Evolutionary conservation across 2,888 invertebrate species (phyloP), one percentile per base, ranked within the genome.

Genomic region (Catonia carolina): DNA sequence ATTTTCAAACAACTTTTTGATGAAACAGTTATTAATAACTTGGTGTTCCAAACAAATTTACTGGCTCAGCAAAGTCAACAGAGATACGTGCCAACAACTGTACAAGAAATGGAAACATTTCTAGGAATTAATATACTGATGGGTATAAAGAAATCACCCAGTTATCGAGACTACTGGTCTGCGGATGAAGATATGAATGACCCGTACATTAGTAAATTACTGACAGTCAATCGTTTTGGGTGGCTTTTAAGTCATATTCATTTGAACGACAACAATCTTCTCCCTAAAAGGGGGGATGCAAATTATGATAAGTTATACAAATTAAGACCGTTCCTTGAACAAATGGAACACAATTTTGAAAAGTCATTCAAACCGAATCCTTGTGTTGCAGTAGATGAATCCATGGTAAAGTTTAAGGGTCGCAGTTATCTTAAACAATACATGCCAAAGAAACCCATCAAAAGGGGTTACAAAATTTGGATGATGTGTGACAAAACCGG

Each of bases 351-450:
- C 36, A 53, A 57, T 10, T 48, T 57, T 20, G 20, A 12, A 36
- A 27, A 36, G 2, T 36, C 20, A 15, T 53, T 57, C 23, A 51
- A 42, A 12, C 48, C 56, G 8, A 15, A 33, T 36, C 39, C 31
- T 15, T 36, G 41, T 17, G 14, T 53, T 18, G 56, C 37, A 22
- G 51, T 56, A 18, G 56, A 58, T 18, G 65, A 67, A 56, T 64
- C 64, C 8, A 65, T 66, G 65, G 63, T 67, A n/a, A 59, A 62
- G 45, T 67, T 67, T 57, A 67, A 67, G 50, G 65, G 65, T 10
- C 53, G 64, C n/a, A 53, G 56, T 49, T 54, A 58, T 7, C 47
- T 67, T 22, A 66, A 66, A 50, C 64, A 67, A 48, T 67, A 64
- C 53, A 57, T 65, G 57, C 63, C 63, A 6, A 63, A 63, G 56